Evolutionary conservation across 2,888 invertebrate species (phyloP).

Genomic region (Pelosia muscerda): DNA sequence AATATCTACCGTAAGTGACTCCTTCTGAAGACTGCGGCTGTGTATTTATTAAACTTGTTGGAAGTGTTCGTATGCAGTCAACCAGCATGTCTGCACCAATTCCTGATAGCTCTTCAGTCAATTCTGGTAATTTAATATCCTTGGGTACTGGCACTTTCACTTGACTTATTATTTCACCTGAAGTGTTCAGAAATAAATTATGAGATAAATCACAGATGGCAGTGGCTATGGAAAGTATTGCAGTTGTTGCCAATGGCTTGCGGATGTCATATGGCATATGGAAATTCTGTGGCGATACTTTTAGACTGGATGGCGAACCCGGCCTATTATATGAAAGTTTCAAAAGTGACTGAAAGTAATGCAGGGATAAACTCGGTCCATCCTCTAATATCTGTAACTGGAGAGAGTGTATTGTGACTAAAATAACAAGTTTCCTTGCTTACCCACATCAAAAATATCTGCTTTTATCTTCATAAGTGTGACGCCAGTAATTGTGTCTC

Average conservation of each 20-base stretch:
- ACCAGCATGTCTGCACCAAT: constrained; percentile 90
- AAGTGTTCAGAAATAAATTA: constrained; percentile 44
- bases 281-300: too few relatives aligned
- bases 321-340: too few relatives aligned
- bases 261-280: too few relatives aligned
- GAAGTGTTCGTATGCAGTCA: constrained; percentile 87
- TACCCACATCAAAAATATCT: constrained; percentile 93
- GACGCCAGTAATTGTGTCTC: constrained; percentile 93
- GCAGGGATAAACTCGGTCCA: too few relatives aligned
- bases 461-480: constrained; percentile 95
- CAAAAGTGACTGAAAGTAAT: too few relatives aligned
- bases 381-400: background rate
- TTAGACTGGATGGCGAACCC: too few relatives aligned
- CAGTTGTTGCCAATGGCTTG: too few relatives aligned
- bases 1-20: constrained; percentile 90
- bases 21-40: constrained; percentile 87
- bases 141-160: constrained; percentile 83
- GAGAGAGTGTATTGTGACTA: background rate
- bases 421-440: constrained; percentile 43
- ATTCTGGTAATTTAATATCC: constrained; percentile 88
- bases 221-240: too few relatives aligned
- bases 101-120: constrained; percentile 88
- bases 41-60: constrained; percentile 85
- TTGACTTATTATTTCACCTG: constrained; percentile 88
- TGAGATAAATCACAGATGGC: background rate